Conservation (phyloP, 2,113 vertebrate species). For the Urocitellus parryii region DNA sequence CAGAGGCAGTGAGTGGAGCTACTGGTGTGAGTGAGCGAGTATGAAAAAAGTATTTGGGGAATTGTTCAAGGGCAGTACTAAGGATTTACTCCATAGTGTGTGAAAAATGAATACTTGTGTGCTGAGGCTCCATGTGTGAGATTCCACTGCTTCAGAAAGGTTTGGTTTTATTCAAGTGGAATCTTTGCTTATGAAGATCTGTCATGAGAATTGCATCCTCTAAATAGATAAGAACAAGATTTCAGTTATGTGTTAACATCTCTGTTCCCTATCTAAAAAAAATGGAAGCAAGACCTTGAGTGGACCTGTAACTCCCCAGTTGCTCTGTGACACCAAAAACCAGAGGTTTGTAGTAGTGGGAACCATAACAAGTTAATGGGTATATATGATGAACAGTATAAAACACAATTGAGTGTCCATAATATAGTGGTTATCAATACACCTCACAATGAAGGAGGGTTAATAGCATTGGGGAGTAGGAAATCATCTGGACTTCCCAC, state of each 20-base stretch:
- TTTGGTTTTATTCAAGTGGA: background rate
- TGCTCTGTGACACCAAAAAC: background rate
- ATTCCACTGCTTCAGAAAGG: background rate
- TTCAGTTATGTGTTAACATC: background rate
- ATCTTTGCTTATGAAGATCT: background rate
- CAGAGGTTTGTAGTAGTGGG: background rate
- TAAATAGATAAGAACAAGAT: background rate
- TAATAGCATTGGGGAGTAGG: background rate
- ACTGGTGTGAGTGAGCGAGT: conserved; percentile 76
- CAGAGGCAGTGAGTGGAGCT: conserved; percentile 80
- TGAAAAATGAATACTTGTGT: background rate
- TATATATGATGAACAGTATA: background rate
- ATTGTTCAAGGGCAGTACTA: background rate
- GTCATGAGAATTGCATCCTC: background rate
- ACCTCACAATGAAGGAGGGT: background rate
- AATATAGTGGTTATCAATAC: background rate
- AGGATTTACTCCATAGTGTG: background rate
- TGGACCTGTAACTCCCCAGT: background rate
- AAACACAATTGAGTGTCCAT: background rate
- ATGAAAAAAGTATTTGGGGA: conserved; percentile 49
- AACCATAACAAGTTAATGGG: background rate
- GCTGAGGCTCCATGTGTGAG: background rate
- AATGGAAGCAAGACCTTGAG: background rate
- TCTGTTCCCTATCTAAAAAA: background rate
- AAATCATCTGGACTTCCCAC: background rate